Conservation (phyloP, 2,113 vertebrate genomes). For the Nansenia antarctica region DNA sequence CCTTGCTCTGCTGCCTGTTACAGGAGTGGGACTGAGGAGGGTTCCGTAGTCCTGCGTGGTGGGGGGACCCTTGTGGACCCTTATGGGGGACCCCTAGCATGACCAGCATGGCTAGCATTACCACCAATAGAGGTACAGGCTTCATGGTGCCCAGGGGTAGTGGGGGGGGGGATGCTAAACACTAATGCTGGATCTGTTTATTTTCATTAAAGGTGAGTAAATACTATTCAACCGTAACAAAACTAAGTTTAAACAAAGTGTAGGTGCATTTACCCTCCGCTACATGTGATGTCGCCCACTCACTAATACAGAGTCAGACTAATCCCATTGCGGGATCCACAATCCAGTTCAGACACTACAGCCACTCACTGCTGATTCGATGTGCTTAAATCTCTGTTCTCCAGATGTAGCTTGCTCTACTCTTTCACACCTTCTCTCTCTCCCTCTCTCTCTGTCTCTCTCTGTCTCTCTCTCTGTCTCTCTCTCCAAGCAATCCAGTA, state of each 20-base stretch:
- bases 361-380: not conserved
- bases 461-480: too few relatives aligned
- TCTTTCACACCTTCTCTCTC: too few relatives aligned
- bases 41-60: constrained; percentile 22
- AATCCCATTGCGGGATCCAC: not conserved
- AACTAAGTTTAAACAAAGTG: too few relatives aligned
- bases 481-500: not conserved
- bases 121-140: constrained; percentile 42
- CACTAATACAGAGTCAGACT: not conserved
- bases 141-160: constrained; percentile 58
- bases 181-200: too few relatives aligned
- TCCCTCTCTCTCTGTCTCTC: too few relatives aligned
- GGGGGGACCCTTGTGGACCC: constrained; percentile 28
- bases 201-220: too few relatives aligned
- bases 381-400: not conserved
- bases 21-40: constrained; percentile 50
- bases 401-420: not conserved
- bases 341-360: not conserved
- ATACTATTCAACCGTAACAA: too few relatives aligned
- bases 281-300: too few relatives aligned
- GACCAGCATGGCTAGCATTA: constrained; percentile 55
- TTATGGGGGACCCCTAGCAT: constrained; percentile 59
- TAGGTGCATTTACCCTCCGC: too few relatives aligned
- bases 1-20: constrained; percentile 36
- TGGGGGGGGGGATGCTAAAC: too few relatives aligned